A percentile compares a stretch with the other conserved stretches of the same genome.
phyloP scores from a whole-genome alignment of 2,797 vertebrate species.

The Anguilla marmorata region DNA sequence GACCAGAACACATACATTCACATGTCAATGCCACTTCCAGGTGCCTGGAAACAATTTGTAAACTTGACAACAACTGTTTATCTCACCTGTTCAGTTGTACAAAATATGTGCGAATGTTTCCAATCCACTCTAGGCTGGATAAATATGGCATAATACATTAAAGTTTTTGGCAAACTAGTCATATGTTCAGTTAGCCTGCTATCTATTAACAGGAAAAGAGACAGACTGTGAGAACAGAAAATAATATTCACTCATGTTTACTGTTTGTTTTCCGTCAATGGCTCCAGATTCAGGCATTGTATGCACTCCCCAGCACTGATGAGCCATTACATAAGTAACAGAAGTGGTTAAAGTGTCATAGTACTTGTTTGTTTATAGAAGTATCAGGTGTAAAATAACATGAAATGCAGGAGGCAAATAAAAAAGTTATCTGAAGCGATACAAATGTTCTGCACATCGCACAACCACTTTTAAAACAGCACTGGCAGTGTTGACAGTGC shows the following conservation, averaged over 20 bases:
- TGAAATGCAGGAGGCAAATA: neutral
- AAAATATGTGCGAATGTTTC: neutral
- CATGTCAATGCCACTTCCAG: neutral
- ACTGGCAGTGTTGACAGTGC: neutral
- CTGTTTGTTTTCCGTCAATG: neutral
- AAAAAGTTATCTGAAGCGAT: neutral
- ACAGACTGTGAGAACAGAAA: neutral
- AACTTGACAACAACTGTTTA: neutral
- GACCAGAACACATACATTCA: neutral
- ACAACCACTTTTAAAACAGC: neutral
- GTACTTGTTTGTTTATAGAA: neutral
- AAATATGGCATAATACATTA: neutral
- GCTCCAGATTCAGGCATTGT: neutral
- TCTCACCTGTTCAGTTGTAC: neutral
- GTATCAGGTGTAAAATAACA: neutral
- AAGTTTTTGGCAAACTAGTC: neutral
- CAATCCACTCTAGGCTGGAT: neutral
- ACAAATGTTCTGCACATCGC: neutral
- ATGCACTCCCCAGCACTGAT: neutral
- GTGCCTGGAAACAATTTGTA: neutral
- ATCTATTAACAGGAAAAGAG: neutral
- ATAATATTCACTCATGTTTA: neutral
- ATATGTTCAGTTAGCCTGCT: neutral
- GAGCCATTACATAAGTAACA: neutral
- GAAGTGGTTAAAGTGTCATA: neutral